A percentile compares a stretch with the other conserved stretches of the same genome.
These are phyloP conservation scores for Carassius gibelio DNA, from an alignment of 2,113 vertebrate species.

Conservation along the genomic window DNA sequence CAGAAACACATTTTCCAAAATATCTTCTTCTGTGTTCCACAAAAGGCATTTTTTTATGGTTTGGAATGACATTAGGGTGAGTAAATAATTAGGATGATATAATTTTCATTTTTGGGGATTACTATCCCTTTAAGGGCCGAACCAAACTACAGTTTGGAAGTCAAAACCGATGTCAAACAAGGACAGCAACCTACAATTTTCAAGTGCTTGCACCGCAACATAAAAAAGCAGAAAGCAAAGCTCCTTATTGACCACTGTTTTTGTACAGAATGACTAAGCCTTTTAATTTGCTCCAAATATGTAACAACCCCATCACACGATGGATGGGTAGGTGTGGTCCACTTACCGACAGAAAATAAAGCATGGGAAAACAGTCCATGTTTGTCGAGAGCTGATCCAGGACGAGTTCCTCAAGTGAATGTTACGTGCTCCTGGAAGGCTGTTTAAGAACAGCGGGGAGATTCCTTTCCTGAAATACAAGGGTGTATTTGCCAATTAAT, in stretches of 20 bases:
- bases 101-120: neutral
- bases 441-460: constrained; percentile 74
- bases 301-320: constrained; percentile 36
- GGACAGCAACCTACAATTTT: constrained; percentile 56
- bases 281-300: constrained; percentile 41
- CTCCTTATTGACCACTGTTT: constrained; percentile 9
- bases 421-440: constrained; percentile 78
- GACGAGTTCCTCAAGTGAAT: constrained; percentile 84
- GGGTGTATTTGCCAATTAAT: constrained; percentile 30
- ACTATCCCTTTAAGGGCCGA: constrained; percentile 59
- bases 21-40: neutral
- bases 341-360: constrained; percentile 98
- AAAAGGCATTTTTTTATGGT: neutral
- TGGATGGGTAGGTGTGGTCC: constrained; percentile 65
- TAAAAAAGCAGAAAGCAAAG: neutral
- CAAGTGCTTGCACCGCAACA: constrained; percentile 43
- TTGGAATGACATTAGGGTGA: neutral
- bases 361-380: constrained; percentile 99
- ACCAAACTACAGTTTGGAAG: constrained; percentile 70
- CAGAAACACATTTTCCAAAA: neutral
- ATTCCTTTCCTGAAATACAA: constrained; percentile 79
- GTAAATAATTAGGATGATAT: neutral
- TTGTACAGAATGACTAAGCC: constrained; percentile 17
- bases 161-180: constrained; percentile 62
- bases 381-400: constrained; percentile 89